phyloP scores from a whole-genome alignment of 2,888 invertebrate species.

The Drepana falcataria region DNA sequence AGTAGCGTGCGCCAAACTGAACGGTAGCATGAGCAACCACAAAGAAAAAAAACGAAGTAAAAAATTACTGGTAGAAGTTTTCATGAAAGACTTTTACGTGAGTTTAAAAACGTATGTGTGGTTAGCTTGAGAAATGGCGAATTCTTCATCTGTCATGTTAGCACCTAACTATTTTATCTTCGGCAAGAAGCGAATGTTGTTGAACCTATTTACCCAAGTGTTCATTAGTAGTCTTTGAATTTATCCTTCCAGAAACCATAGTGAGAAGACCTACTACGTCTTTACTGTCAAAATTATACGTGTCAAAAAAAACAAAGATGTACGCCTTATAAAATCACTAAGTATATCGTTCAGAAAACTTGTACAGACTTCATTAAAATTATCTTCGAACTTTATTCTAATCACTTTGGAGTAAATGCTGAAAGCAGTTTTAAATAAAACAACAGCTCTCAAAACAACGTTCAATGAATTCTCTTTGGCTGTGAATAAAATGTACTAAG shows the following conservation, averaged over 20 bases:
- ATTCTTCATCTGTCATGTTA: too few species aligned
- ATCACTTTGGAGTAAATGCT: not conserved
- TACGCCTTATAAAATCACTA: not conserved
- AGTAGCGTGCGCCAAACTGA: slow-evolving; percentile 33
- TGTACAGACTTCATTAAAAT: not conserved
- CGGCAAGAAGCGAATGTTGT: too few species aligned
- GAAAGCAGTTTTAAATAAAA: not conserved
- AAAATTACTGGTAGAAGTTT: not conserved
- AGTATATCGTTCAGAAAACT: not conserved
- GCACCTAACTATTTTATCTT: too few species aligned
- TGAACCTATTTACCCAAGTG: too few species aligned
- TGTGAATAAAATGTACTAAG: not conserved
- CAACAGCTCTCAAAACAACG: not conserved
- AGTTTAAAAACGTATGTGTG: too few species aligned
- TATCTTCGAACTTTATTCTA: not conserved
- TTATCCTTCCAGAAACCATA: too few species aligned
- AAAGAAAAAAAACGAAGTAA: slow-evolving; percentile 3
- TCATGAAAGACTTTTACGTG: too few species aligned
- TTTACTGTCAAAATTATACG: too few species aligned
- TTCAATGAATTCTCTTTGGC: slow-evolving; percentile 1
- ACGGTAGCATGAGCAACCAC: slow-evolving; percentile 8
- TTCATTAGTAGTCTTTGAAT: too few species aligned
- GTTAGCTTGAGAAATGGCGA: too few species aligned
- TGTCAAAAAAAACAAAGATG: not conserved
- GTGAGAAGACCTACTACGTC: too few species aligned